Percentiles rank a stretch among this genome's conserved stretches.
These are phyloP conservation scores for rabbit (Oryctolagus cuniculus) DNA, from an alignment of 2,113 vertebrate genomes.

Conservation along the genomic window mOryCun1.1 NC_091440.1:39972001-39972500, in stretches of 20 bases:
- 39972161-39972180: not conserved
- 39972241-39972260: not conserved
- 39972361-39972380: constrained; percentile 94
- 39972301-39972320: constrained; percentile 97
- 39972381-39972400: constrained; percentile 90
- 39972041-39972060: no score
- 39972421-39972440: constrained; percentile 40
- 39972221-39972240: not conserved
- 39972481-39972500: not conserved
- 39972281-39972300: constrained; percentile 93
- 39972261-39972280: constrained; percentile 91
- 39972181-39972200: not conserved
- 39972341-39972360: constrained; percentile 97
- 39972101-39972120: no score
- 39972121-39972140: not conserved
- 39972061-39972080: no score
- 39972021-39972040: no score
- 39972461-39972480: not conserved
- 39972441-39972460: not conserved
- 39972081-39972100: no score
- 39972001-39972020: no score
- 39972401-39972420: not conserved
- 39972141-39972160: constrained; percentile 15
- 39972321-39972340: constrained; percentile 99
- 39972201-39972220: not conserved